Base-by-base conservation (phyloP, 2,797 vertebrate genomes). In the Schizopygopsis malacanthus region DNA sequence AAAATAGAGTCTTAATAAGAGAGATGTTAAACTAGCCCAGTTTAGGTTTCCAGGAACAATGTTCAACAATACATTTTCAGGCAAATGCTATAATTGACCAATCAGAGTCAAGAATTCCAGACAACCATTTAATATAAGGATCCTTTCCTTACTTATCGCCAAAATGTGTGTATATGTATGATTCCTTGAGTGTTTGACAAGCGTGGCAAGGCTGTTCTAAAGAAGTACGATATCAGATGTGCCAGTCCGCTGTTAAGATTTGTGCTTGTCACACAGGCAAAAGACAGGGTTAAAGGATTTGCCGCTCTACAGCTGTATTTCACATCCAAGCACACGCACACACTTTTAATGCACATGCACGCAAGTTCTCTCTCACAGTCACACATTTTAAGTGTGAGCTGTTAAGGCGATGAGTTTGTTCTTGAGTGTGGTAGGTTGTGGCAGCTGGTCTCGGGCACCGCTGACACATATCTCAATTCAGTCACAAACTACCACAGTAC, bases 401-500 rank as follows among this genome's bases (percentile, higher is more conserved):
- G 85, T 82, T 52, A 78, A 86, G 81, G 87, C 22, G 83, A 83
- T 90, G 41, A 82, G 86, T 87, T 84, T 56, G 76, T 82, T 79
- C 83, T 81, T 67, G 76, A 82, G 71, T 87, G 83, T 88, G 22
- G 50, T 82, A 89, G 91, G 88, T 87, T 81, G 87, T 15, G 83
- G 75, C 84, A 88, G 85, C 76, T 85, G 87, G 92, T 93, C 84
- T 89, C 63, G 88, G 90, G 89, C 90, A 88, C 78, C 90, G 85
- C 83, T 28, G 82, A 92, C 91, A 89, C 87, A 87, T 89, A 89
- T 78, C 84, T 88, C 88, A 28, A 72, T 92, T 91, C 77, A 83
- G 87, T 86, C 90, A 33, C 93, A 91, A 92, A 92, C 92, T 93
- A 90, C 89, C 90, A 87, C 90, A 90, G 89, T 88, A 89, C 88